Percentiles rank a stretch among this genome's conserved stretches.
Evolutionary conservation across 2,888 invertebrate genomes (phyloP).

Genomic region (Spisula subtruncata): DNA sequence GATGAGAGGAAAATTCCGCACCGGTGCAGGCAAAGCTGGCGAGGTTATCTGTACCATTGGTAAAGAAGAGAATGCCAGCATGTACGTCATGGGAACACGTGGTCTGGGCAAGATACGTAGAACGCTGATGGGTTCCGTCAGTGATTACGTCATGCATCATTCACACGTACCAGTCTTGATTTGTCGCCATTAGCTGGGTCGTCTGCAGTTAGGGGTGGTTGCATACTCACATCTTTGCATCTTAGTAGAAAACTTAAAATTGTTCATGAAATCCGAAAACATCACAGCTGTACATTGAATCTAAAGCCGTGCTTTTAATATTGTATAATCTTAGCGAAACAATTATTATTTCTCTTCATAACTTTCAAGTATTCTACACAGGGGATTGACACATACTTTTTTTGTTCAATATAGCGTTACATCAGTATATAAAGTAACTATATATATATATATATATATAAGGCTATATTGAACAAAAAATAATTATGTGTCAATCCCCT

Average conservation of each 20-base stretch:
- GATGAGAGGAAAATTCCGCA: constrained; percentile 81
- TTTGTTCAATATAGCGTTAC: too few relatives aligned
- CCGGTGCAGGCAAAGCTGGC: constrained; percentile 83
- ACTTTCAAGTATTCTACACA: too few relatives aligned
- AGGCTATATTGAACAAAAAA: too few relatives aligned
- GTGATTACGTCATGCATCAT: constrained; percentile 85
- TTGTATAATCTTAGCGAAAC: too few relatives aligned
- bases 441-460: too few relatives aligned
- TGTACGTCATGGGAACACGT: constrained; percentile 84
- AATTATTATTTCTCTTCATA: too few relatives aligned
- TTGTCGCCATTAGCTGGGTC: constrained; percentile 67
- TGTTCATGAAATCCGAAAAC: too few relatives aligned
- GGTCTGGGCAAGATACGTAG: constrained; percentile 83
- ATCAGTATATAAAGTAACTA: too few relatives aligned
- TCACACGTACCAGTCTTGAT: constrained; percentile 84
- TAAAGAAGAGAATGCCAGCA: constrained; percentile 80
- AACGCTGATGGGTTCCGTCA: constrained; percentile 85
- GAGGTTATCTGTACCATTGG: constrained; percentile 83
- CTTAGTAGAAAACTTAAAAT: background rate
- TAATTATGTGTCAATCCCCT: too few relatives aligned
- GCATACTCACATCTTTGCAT: background rate
- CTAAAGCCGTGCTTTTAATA: background rate
- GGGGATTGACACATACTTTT: too few relatives aligned
- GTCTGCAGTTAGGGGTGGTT: background rate
- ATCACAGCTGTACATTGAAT: too few relatives aligned